A percentile compares a stretch with the other conserved stretches of the same genome.
These are phyloP conservation scores for Empidonax traillii DNA, from an alignment of 2,113 vertebrate species.

Conservation along the genomic window DNA sequence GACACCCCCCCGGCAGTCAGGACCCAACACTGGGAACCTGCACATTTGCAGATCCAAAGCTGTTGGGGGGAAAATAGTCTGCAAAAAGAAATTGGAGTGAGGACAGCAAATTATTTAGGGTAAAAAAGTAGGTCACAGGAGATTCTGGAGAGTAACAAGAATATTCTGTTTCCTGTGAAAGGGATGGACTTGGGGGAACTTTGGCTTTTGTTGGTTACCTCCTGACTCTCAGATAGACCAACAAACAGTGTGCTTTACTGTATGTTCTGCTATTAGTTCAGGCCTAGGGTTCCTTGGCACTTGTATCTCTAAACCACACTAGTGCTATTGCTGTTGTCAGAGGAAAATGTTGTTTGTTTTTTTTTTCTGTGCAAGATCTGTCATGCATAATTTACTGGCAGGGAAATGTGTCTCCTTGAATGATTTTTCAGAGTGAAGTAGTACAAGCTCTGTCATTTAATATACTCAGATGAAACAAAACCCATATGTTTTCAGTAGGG, in stretches of 20 bases:
- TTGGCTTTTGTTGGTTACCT: background rate
- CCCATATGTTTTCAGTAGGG: background rate
- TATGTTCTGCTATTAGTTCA: background rate
- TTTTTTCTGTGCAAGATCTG: background rate
- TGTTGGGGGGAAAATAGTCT: background rate
- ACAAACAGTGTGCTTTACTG: background rate
- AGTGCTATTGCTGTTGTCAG: background rate
- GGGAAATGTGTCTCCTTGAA: background rate
- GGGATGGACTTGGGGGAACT: background rate
- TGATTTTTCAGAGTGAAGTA: background rate
- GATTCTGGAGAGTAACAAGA: background rate
- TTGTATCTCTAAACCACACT: background rate
- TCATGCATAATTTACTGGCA: background rate
- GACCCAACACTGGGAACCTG: accelerated
- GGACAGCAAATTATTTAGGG: background rate
- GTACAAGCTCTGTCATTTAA: background rate
- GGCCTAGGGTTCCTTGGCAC: background rate
- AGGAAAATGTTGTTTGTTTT: background rate
- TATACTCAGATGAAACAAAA: background rate
- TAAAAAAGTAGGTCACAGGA: background rate
- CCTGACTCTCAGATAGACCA: background rate
- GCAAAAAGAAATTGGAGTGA: background rate
- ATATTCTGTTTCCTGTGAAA: background rate
- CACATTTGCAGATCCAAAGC: background rate
- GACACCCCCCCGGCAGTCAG: background rate